These are phyloP conservation scores for Etia nguti DNA, from an alignment of 2,113 vertebrate species.

Conservation along the genomic window DNA sequence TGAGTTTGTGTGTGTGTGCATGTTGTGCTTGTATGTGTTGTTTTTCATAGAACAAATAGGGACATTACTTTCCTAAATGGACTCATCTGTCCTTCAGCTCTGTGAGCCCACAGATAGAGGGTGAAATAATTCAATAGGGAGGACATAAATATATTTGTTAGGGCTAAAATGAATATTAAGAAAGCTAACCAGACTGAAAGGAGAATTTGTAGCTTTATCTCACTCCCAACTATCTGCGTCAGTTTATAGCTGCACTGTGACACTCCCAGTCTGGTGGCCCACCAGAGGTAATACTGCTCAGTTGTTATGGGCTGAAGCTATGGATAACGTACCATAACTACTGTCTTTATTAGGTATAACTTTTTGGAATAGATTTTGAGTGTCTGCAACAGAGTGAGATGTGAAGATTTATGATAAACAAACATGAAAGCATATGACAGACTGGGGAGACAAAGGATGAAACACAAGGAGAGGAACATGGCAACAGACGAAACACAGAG, in stretches of 20 bases:
- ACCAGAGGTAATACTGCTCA: neutral
- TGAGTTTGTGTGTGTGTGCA: neutral
- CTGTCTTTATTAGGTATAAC: neutral
- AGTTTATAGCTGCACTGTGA: neutral
- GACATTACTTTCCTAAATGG: constrained; percentile 43
- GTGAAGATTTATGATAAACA: neutral
- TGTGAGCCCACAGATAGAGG: constrained; percentile 8
- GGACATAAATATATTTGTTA: constrained; percentile 48
- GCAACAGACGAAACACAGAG: neutral
- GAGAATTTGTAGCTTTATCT: neutral
- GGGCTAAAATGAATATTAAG: constrained; percentile 28
- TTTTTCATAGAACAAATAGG: constrained; percentile 25
- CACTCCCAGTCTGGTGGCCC: neutral
- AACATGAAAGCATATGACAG: neutral
- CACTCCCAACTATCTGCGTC: neutral
- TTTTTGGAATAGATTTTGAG: neutral
- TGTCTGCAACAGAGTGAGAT: neutral
- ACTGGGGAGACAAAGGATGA: neutral
- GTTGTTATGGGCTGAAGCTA: neutral
- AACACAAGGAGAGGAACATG: neutral
- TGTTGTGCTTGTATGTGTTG: neutral
- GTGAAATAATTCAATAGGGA: constrained; percentile 42
- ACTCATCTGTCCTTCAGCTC: constrained; percentile 24
- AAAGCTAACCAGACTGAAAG: constrained; percentile 7
- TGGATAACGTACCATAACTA: neutral